Percentiles rank a stretch among this genome's conserved stretches.
These are phyloP conservation scores for Druceiella hillmani DNA, from an alignment of 2,888 invertebrate species.

Conservation along the genomic window DNA sequence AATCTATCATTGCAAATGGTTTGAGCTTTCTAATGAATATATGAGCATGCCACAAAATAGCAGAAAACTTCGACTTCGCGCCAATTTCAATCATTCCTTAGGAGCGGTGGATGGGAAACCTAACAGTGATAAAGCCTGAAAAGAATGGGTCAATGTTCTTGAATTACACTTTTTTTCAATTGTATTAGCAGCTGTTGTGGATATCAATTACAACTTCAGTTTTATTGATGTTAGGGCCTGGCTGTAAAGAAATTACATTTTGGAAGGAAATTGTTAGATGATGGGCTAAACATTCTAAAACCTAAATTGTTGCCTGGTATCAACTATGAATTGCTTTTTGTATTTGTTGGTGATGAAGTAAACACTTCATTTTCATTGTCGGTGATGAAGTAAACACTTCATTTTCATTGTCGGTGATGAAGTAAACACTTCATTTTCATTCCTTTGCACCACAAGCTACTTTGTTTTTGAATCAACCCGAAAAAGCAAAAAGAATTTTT, in stretches of 20 bases:
- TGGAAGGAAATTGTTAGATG: conserved; percentile 19
- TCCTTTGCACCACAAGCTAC: too few relatives aligned
- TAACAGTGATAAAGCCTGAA: conserved; percentile 23
- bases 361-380: too few relatives aligned
- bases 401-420: too few relatives aligned
- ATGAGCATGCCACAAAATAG: too few relatives aligned
- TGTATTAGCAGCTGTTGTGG: conserved; percentile 25
- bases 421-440: too few relatives aligned
- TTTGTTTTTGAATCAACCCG: conserved; percentile 20
- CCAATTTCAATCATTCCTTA: conserved; percentile 20
- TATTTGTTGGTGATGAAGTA: conserved; percentile 22
- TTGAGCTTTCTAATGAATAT: too few relatives aligned
- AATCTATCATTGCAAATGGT: too few relatives aligned
- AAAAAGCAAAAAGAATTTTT: conserved; percentile 13
- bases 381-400: too few relatives aligned
- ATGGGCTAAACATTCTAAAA: conserved; percentile 12
- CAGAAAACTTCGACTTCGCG: conserved; percentile 19
- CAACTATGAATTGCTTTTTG: conserved; percentile 20
- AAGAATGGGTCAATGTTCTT: conserved; percentile 24
- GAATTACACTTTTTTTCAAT: conserved; percentile 24
- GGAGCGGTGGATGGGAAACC: conserved; percentile 27
- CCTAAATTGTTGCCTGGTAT: conserved; percentile 3
- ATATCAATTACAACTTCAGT: conserved; percentile 23
- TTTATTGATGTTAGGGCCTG: conserved; percentile 24
- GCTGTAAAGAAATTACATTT: conserved; percentile 23